Conservation (phyloP, 1,140 invertebrate genomes). For the Aphaenogaster rudis region DNA sequence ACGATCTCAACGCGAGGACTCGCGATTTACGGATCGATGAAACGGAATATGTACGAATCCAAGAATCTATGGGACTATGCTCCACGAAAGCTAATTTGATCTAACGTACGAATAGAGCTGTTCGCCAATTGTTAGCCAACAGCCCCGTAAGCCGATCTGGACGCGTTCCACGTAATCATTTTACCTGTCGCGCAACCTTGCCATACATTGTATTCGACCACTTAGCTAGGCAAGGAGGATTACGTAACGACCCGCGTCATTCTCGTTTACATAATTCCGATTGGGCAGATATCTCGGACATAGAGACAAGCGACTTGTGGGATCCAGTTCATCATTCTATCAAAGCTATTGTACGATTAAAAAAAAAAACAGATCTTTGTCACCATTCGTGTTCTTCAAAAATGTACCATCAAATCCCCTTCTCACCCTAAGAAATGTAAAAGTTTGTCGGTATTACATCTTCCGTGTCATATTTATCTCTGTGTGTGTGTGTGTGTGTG, state of each 20-base stretch:
- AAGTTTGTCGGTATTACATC: background rate
- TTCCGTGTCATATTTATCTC: background rate
- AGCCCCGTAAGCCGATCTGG: background rate
- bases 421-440: background rate
- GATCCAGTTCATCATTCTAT: constrained; percentile 15
- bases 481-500: too few species aligned
- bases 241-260: constrained; percentile 58
- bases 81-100: constrained; percentile 17
- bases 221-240: constrained; percentile 41
- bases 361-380: background rate
- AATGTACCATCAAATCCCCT: background rate
- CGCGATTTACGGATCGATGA: background rate
- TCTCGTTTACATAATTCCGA: constrained; percentile 66
- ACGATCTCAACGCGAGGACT: background rate
- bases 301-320: background rate
- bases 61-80: background rate
- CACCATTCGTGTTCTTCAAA: background rate
- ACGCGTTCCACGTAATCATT: constrained; percentile 59
- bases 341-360: constrained; percentile 23
- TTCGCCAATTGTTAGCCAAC: constrained; percentile 22
- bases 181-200: constrained; percentile 66
- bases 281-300: constrained; percentile 6
- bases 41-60: constrained; percentile 20
- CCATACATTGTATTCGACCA: constrained; percentile 57
- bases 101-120: background rate